Evolutionary conservation across 2,797 vertebrate species (phyloP).

Genomic region (Lagothrix lagotricha): DNA sequence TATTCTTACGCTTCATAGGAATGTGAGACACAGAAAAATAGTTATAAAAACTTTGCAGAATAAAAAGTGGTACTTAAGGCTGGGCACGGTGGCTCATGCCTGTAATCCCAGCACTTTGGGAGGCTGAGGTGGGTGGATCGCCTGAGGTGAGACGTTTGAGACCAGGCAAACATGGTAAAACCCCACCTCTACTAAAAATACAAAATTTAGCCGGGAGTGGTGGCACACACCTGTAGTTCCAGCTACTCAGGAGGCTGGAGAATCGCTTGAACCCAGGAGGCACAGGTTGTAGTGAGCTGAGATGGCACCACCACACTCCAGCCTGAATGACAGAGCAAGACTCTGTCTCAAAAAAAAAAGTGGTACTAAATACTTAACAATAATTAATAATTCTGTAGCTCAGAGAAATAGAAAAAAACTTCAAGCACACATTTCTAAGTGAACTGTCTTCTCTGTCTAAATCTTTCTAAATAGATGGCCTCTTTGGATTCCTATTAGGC

Average conservation of each 20-base stretch:
- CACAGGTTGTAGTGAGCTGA: not conserved
- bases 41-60: not conserved
- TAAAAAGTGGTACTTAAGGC: not conserved
- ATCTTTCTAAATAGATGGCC: conserved; percentile 11
- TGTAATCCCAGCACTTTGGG: not conserved
- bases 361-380: conserved; percentile 40
- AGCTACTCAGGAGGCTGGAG: not conserved
- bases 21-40: not conserved
- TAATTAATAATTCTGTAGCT: conserved; percentile 56
- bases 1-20: not conserved
- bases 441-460: not conserved
- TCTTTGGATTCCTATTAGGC: not conserved
- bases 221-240: not conserved
- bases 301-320: not conserved
- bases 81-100: not conserved
- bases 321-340: not conserved
- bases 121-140: not conserved
- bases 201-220: not conserved
- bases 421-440: not conserved
- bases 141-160: not conserved
- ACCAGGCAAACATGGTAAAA: not conserved
- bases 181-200: not conserved
- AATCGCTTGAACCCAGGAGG: not conserved
- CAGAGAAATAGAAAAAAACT: not conserved
- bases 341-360: not conserved